phyloP scores from a whole-genome alignment of 2,888 invertebrate species.

The Vandiemenella viatica region DNA sequence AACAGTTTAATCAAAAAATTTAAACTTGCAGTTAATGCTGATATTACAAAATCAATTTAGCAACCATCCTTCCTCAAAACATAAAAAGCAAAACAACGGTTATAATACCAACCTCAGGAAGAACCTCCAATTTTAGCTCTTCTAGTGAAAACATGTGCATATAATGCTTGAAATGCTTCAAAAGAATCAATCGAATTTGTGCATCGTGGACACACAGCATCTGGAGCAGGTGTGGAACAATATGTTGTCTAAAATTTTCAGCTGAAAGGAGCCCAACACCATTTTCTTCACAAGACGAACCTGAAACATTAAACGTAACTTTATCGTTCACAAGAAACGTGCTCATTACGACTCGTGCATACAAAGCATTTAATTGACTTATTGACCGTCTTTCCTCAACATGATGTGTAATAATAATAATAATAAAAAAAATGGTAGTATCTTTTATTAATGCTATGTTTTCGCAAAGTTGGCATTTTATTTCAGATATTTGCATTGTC shows the following conservation, averaged over 20 bases:
- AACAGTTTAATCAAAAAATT: neutral
- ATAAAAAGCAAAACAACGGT: neutral
- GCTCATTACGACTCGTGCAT: no score
- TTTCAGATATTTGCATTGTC: no score
- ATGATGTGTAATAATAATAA: no score
- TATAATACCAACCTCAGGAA: slow-evolving; percentile 57
- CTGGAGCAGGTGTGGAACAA: slow-evolving; percentile 62
- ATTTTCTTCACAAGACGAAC: slow-evolving; percentile 22
- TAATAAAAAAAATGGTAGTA: neutral
- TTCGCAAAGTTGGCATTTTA: no score
- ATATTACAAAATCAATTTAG: neutral
- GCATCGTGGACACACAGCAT: slow-evolving; percentile 75
- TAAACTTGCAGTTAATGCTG: neutral
- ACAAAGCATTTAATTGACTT: no score
- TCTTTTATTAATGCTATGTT: no score
- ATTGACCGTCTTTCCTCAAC: no score
- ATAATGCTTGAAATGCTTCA: slow-evolving; percentile 64
- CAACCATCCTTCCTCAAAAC: neutral
- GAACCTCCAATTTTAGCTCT: slow-evolving; percentile 56
- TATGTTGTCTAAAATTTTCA: slow-evolving; percentile 50
- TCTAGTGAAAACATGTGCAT: slow-evolving; percentile 58
- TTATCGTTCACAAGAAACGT: no score
- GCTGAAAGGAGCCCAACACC: slow-evolving; percentile 49
- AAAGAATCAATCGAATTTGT: slow-evolving; percentile 61
- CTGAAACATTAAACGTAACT: no score